A percentile compares a stretch with the other conserved stretches of the same genome.
Conservation (phyloP, 2,888 invertebrate genomes). For the Abrostola triplasia region DNA sequence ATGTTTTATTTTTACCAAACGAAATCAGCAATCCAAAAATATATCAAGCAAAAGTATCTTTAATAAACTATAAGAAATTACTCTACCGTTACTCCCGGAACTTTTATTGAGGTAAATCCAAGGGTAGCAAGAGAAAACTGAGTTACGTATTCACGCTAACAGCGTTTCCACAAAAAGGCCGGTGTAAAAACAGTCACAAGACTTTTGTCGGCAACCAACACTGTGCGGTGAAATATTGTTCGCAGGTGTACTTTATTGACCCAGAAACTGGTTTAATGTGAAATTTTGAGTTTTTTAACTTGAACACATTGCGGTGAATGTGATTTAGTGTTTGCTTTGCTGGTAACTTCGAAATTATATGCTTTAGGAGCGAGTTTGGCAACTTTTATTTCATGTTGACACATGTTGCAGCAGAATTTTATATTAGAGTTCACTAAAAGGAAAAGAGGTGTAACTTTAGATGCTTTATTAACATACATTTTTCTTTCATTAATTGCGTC, state of each 20-base stretch:
- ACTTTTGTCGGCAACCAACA: slow-evolving; percentile 32
- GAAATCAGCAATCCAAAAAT: background rate
- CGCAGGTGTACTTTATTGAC: slow-evolving; percentile 56
- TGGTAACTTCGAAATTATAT: slow-evolving; percentile 23
- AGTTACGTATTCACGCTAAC: slow-evolving; percentile 14
- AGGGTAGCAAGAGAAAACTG: background rate
- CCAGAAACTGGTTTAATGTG: slow-evolving; percentile 48
- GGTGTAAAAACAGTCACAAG: slow-evolving; percentile 42
- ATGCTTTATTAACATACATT: no score
- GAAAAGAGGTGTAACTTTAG: background rate
- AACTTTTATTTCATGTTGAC: slow-evolving; percentile 10
- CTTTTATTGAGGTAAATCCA: slow-evolving; percentile 16
- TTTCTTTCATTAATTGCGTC: no score
- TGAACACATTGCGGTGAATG: slow-evolving; percentile 28
- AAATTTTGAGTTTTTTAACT: slow-evolving; percentile 42
- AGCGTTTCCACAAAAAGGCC: slow-evolving; percentile 16
- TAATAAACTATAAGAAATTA: slow-evolving; percentile 2
- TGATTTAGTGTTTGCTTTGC: slow-evolving; percentile 41
- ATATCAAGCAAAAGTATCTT: background rate
- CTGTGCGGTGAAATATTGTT: slow-evolving; percentile 45
- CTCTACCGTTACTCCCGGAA: background rate
- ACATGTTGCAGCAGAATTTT: background rate
- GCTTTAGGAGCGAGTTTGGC: slow-evolving; percentile 12
- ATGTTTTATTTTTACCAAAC: no score
- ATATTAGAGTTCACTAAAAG: background rate